Evolutionary conservation across 2,797 vertebrate genomes (phyloP).

Genomic region (Tapirus indicus): DNA sequence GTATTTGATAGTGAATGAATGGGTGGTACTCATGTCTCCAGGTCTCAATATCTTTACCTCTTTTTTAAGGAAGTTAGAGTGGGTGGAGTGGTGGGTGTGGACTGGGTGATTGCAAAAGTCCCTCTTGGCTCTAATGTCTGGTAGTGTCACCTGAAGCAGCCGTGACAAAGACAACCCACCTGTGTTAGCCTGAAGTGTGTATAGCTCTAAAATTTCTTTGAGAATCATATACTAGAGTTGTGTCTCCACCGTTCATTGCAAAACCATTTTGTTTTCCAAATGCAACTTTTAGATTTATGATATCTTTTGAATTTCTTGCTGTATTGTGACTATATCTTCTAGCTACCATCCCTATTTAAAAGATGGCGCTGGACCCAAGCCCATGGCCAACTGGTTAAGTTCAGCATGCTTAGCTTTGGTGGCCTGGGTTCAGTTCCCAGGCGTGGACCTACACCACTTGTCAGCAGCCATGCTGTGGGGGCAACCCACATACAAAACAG

Average conservation of each 20-base stretch:
- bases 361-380: background rate
- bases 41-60: background rate
- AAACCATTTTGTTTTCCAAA: background rate
- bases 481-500: too few relatives aligned
- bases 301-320: background rate
- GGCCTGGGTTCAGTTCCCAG: too few relatives aligned
- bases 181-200: background rate
- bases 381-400: too few relatives aligned
- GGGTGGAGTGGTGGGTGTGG: background rate
- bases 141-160: background rate
- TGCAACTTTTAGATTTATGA: background rate
- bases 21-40: background rate
- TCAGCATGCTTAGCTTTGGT: too few relatives aligned
- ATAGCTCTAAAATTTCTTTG: background rate
- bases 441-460: too few relatives aligned
- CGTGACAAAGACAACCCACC: background rate
- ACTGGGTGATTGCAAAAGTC: background rate
- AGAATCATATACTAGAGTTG: background rate
- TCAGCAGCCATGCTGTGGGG: too few relatives aligned
- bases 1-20: too few relatives aligned
- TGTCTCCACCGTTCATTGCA: background rate
- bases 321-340: fast-evolving
- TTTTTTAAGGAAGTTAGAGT: background rate
- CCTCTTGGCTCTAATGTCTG: background rate
- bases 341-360: background rate